These are phyloP conservation scores for Catostylus mosaicus DNA, from an alignment of 30 jellyfish, hydroid and myxozoan species.

Conservation along the genomic window DNA sequence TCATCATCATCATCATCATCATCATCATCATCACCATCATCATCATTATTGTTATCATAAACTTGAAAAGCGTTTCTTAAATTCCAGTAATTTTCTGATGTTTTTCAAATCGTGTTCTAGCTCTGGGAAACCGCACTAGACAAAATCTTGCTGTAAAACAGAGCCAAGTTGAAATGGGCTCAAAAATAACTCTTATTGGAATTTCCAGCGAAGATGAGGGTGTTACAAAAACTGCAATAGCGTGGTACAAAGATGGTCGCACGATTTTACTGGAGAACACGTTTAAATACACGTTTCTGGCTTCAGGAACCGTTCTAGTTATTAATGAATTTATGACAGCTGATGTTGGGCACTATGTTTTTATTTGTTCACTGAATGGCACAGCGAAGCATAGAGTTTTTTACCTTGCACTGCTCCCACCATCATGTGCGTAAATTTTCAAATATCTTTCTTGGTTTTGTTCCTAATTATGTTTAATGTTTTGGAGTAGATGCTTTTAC, in stretches of 20 bases:
- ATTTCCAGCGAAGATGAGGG: neutral
- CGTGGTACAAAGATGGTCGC: slow-evolving; percentile 37
- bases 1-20: slow-evolving; percentile 6
- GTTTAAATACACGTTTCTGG: neutral
- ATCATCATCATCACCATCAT: slow-evolving; percentile 2
- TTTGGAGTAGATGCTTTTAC: no score
- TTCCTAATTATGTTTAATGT: no score
- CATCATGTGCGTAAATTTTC: slow-evolving; percentile 10
- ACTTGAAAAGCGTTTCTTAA: no score
- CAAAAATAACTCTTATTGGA: slow-evolving; percentile 39
- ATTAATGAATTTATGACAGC: slow-evolving; percentile 18
- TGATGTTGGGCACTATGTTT: slow-evolving; percentile 39
- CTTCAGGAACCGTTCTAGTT: neutral
- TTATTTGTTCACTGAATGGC: slow-evolving; percentile 12
- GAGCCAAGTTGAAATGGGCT: slow-evolving; percentile 29
- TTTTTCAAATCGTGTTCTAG: neutral
- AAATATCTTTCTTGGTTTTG: neutral
- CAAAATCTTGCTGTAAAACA: neutral
- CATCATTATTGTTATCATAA: neutral
- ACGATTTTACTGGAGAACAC: neutral
- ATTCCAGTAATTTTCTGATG: no score
- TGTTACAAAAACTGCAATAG: neutral
- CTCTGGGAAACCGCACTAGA: neutral
- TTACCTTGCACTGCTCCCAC: slow-evolving; percentile 20
- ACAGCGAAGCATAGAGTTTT: slow-evolving; percentile 1